Evolutionary conservation across 1,140 invertebrate species (phyloP).

Genomic region (Papilio polyxenes): DNA sequence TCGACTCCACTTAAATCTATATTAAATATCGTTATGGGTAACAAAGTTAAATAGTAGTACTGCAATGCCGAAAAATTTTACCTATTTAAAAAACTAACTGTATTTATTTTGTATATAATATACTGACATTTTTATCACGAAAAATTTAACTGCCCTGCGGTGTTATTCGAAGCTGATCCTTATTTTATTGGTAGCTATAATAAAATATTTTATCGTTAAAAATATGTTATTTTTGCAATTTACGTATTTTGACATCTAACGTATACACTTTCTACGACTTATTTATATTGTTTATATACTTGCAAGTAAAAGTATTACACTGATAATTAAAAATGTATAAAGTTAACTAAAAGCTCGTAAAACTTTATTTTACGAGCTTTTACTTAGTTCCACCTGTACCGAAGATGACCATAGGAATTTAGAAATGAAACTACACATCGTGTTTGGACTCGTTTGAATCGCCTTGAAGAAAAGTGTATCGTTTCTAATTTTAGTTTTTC

Average conservation of each 20-base stretch:
- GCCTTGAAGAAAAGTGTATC: too few species aligned
- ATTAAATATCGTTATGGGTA: neutral
- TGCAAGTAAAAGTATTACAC: too few species aligned
- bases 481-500: too few species aligned
- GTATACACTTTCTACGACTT: neutral
- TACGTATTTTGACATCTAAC: neutral
- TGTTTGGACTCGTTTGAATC: too few species aligned
- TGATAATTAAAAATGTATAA: too few species aligned
- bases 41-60: neutral
- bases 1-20: too few species aligned
- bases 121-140: neutral
- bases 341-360: too few species aligned
- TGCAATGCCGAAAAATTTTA: neutral
- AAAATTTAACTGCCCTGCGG: constrained; percentile 1
- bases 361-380: too few species aligned
- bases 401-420: too few species aligned
- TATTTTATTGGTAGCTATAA: neutral
- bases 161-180: constrained; percentile 5
- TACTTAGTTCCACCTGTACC: too few species aligned
- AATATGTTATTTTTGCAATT: neutral
- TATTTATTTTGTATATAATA: neutral
- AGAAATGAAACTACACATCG: too few species aligned
- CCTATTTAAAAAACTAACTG: neutral
- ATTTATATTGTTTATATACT: too few species aligned
- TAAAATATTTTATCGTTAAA: constrained; percentile 9